Conservation (phyloP, 2,113 vertebrate genomes). For the Channa maculata region DNA sequence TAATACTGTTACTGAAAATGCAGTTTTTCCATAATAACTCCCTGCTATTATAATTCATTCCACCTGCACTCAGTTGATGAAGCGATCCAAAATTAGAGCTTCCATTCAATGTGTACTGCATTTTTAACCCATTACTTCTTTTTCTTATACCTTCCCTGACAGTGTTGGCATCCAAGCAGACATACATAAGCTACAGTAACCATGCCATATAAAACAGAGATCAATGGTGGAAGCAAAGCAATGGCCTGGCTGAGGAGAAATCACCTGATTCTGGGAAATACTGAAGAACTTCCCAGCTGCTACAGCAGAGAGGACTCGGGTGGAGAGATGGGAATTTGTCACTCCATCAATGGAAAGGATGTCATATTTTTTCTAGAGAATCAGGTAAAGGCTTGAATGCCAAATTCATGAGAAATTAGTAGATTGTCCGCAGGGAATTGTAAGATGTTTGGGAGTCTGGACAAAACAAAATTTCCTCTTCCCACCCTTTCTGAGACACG, state of each 20-base stretch:
- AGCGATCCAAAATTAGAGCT: conserved; percentile 46
- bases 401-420: conserved; percentile 45
- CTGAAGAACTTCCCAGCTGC: conserved; percentile 48
- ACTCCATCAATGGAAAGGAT: conserved; percentile 57
- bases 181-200: conserved; percentile 97
- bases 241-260: conserved; percentile 48
- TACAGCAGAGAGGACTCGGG: conserved; percentile 46
- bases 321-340: conserved; percentile 68
- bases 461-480: conserved; percentile 67
- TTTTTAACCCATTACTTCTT: conserved; percentile 51
- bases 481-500: conserved; percentile 50
- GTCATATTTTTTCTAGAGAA: conserved; percentile 62
- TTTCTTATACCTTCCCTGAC: conserved; percentile 54
- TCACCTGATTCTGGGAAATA: conserved; percentile 55
- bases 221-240: conserved; percentile 31
- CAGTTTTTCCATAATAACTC: conserved; percentile 5
- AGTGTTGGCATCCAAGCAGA: conserved; percentile 95
- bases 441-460: conserved; percentile 42
- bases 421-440: conserved; percentile 35
- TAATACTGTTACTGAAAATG: conserved; percentile 4
- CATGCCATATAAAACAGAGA: conserved; percentile 89
- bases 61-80: conserved; percentile 36
- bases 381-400: conserved; percentile 56
- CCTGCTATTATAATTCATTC: conserved; percentile 37
- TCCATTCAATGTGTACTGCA: conserved; percentile 30